Base-by-base conservation (phyloP, 2,113 vertebrate species). In the Hippocampus abdominalis region DNA sequence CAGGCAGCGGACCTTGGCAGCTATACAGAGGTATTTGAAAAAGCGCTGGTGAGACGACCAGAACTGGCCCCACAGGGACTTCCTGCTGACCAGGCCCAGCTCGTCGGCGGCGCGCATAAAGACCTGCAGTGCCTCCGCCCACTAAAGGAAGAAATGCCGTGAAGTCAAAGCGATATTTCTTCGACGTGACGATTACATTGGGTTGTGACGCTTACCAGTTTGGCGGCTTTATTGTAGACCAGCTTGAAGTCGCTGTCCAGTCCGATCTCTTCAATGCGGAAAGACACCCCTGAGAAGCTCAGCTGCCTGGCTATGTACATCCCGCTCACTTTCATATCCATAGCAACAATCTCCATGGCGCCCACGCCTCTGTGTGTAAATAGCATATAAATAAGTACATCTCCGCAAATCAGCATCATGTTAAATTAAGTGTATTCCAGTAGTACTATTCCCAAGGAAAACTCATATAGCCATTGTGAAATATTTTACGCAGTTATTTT, bases 241-340 rank as follows among this genome's bases (percentile, higher is more conserved):
- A 87, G 76, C 86, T 94, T 94, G 56, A 97, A 98, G 75, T 93
- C 91, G 0, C 89, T 87, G 11, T 96, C 92, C 86, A 99, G 89
- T 0, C 92, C 92, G 83, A 99, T 98, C 89, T 99, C 97, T 87
- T 98, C 96, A 0, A 99, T 94, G 48, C 93, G 91, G 92, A 99
- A 99, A 42, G 96, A 95, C 64, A 99, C 97, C 0, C 97, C 97
- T 0, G 95, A 94, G 88, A 99, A 99, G 88, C 97, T 99, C 83
- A 99, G 95, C 91, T 99, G 97, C 82, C 97, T 91, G 3, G 97
- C 97, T 1, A 98, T 99, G 92, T 99, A 99, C 97, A 98, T 98
- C 66, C 97, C 97, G 3, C 96, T 98, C 82, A 99, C 96, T 83
- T 99, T 99, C 97, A 99, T 98, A 84, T 99, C 97, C 97, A 99